Conservation (phyloP, 2,113 vertebrate species). For the Aptenodytes patagonicus region DNA sequence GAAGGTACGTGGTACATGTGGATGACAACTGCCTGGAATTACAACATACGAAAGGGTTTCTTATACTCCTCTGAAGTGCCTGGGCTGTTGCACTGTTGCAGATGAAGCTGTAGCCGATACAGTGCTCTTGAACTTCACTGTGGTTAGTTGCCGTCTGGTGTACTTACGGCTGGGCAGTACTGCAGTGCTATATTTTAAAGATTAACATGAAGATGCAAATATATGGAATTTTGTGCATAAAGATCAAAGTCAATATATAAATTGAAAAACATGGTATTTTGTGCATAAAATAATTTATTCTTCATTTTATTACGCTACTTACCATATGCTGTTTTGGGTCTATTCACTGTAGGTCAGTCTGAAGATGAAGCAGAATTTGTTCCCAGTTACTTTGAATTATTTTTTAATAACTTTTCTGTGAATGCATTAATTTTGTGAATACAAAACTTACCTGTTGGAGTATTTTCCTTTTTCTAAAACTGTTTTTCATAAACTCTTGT, state of each 20-base stretch:
- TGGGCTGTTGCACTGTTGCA: background rate
- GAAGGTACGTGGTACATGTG: accelerated
- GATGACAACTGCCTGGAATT: background rate
- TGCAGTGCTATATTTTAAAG: background rate
- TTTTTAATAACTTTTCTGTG: background rate
- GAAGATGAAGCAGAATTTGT: background rate
- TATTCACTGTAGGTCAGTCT: background rate
- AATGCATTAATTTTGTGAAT: background rate
- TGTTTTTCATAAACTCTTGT: background rate
- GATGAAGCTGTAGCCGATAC: background rate
- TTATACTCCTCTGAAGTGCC: background rate
- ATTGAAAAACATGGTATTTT: background rate
- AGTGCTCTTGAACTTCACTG: background rate
- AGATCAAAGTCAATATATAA: background rate
- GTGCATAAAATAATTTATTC: background rate
- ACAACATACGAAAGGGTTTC: background rate
- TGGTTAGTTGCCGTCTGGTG: background rate
- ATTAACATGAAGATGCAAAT: background rate
- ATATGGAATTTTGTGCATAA: background rate
- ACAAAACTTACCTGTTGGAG: background rate
- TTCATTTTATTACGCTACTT: background rate
- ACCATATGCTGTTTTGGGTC: background rate
- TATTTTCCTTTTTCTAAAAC: background rate
- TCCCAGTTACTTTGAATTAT: background rate
- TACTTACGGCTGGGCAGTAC: background rate